These are phyloP conservation scores for Gambusia affinis DNA, from an alignment of 2,113 vertebrate species.

Conservation along the genomic window DNA sequence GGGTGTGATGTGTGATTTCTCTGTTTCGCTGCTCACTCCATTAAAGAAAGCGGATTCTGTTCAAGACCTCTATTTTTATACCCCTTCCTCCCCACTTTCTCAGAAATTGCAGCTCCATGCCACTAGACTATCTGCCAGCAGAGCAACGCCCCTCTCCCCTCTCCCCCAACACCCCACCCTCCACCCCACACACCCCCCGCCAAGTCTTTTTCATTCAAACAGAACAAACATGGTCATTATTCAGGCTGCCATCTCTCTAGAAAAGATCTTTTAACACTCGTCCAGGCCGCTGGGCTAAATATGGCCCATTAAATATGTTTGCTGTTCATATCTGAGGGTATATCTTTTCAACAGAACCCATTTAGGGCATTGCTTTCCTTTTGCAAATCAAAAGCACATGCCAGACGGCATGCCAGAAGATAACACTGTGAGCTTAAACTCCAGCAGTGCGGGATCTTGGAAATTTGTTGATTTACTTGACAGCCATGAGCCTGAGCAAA, in stretches of 20 bases:
- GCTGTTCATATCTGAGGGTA: conserved; percentile 31
- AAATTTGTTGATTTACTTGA: conserved; percentile 36
- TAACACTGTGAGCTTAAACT: conserved; percentile 17
- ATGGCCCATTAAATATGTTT: conserved; percentile 58
- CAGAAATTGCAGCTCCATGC: conserved; percentile 58
- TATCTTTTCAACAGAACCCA: conserved; percentile 32
- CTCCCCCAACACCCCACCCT: background rate
- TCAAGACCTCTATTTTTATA: conserved; percentile 32
- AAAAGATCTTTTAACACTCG: conserved; percentile 42
- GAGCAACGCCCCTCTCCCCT: conserved; percentile 9
- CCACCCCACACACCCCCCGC: conserved; percentile 24
- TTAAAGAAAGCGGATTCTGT: conserved; percentile 41
- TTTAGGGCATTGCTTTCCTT: conserved; percentile 19
- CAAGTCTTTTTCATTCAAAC: conserved; percentile 69
- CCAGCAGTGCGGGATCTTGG: conserved; percentile 27
- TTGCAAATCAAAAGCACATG: conserved; percentile 18
- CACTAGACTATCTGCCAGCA: conserved; percentile 66
- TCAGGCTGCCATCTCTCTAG: conserved; percentile 54
- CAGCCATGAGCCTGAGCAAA: conserved; percentile 31
- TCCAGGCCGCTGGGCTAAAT: conserved; percentile 50
- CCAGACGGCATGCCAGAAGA: conserved; percentile 30
- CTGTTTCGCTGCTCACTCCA: conserved; percentile 6
- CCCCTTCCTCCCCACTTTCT: conserved; percentile 20
- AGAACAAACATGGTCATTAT: conserved; percentile 74
- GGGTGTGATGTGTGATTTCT: conserved; percentile 46